Conservation (phyloP, 2,797 vertebrate genomes). For the Philypnodon macrostomus region DNA sequence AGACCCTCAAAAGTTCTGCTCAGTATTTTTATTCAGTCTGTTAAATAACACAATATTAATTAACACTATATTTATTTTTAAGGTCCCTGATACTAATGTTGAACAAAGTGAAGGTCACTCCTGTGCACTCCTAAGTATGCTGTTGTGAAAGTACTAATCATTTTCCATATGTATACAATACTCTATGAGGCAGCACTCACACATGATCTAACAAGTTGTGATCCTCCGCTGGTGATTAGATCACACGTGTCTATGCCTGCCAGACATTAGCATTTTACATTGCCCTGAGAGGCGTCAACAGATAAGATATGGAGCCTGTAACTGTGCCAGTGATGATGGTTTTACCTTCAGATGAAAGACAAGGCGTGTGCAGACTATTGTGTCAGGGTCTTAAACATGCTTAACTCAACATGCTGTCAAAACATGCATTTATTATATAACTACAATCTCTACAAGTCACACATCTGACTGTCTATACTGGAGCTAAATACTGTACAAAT, state of each 20-base stretch:
- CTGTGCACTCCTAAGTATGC: neutral
- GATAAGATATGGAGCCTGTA: constrained; percentile 25
- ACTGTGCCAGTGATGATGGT: constrained; percentile 10
- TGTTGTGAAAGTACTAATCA: neutral
- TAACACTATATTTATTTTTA: too few relatives aligned
- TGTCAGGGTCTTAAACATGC: constrained; percentile 1
- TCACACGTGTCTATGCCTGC: constrained; percentile 36
- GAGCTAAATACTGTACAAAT: neutral
- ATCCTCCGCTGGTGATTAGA: constrained; percentile 31
- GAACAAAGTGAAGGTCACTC: neutral
- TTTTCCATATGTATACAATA: neutral
- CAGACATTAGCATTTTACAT: constrained; percentile 24
- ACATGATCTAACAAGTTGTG: constrained; percentile 46
- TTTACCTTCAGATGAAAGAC: constrained; percentile 11
- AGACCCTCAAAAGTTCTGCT: neutral
- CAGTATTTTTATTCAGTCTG: neutral
- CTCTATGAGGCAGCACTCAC: constrained; percentile 13
- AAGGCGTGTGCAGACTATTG: neutral
- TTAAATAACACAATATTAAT: neutral
- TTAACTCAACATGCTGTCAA: constrained; percentile 7
- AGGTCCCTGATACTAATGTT: too few relatives aligned
- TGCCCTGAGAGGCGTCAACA: constrained; percentile 24
- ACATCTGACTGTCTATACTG: constrained; percentile 12
- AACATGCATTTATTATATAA: neutral
- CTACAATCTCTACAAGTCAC: constrained; percentile 14